phyloP scores from a whole-genome alignment of 1,140 invertebrate genomes.

The Pachypeltis micranthus region DNA sequence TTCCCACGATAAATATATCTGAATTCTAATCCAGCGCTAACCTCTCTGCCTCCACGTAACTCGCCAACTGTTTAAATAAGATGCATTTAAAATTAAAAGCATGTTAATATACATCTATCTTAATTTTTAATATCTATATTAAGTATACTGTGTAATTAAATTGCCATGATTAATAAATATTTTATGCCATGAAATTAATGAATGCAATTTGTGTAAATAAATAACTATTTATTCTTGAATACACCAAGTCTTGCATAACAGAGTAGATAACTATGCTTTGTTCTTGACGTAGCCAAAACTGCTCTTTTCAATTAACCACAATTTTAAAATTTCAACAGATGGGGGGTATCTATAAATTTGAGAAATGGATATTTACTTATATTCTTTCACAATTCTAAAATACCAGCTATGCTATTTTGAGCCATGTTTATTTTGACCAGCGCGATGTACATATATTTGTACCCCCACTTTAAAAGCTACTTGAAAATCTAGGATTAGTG shows the following conservation, averaged over 20 bases:
- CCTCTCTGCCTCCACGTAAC: slow-evolving; percentile 40
- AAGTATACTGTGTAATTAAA: too few species aligned
- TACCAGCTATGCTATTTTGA: too few species aligned
- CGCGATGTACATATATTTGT: too few species aligned
- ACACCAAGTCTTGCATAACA: too few species aligned
- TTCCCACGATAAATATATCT: slow-evolving; percentile 22
- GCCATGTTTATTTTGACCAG: too few species aligned
- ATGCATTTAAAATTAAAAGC: slow-evolving; percentile 23
- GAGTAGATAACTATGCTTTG: too few species aligned
- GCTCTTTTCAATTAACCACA: background rate
- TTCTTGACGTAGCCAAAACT: too few species aligned
- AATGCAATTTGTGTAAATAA: slow-evolving; percentile 21
- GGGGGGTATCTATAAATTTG: too few species aligned
- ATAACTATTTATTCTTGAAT: background rate
- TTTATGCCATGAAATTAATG: slow-evolving; percentile 5
- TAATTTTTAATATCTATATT: slow-evolving; percentile 17
- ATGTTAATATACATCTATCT: slow-evolving; percentile 17
- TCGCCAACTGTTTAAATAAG: slow-evolving; percentile 26
- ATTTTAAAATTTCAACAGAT: slow-evolving; percentile 2
- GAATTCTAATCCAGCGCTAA: slow-evolving; percentile 23
- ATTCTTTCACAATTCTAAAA: too few species aligned
- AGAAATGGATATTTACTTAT: too few species aligned
- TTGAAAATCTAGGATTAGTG: too few species aligned
- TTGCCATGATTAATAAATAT: slow-evolving; percentile 10
- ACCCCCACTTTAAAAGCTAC: too few species aligned